Conservation (phyloP, 2,797 vertebrate species). For the Hoplostethus atlanticus region DNA sequence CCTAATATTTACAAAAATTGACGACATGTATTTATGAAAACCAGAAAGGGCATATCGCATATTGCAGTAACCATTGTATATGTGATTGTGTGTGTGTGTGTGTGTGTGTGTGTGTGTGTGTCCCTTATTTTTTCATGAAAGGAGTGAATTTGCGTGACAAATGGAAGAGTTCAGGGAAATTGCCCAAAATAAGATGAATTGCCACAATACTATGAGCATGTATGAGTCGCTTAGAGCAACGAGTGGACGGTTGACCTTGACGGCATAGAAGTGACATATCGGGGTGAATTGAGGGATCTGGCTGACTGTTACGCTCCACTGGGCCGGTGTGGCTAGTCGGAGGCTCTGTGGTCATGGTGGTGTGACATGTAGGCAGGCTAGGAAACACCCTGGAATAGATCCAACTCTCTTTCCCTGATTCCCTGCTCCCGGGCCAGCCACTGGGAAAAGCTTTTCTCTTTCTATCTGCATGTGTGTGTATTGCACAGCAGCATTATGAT, state of each 20-base stretch:
- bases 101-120: neutral
- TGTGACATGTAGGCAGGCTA: slow-evolving; percentile 29
- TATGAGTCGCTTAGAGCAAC: slow-evolving; percentile 61
- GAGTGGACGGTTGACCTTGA: slow-evolving; percentile 67
- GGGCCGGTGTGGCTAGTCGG: slow-evolving; percentile 57
- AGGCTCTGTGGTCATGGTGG: slow-evolving; percentile 51
- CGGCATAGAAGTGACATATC: slow-evolving; percentile 77
- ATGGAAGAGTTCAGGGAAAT: slow-evolving; percentile 9
- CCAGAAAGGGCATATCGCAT: neutral
- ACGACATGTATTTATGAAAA: slow-evolving; percentile 7
- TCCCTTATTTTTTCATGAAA: neutral
- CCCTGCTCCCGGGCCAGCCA: slow-evolving; percentile 51
- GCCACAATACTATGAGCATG: slow-evolving; percentile 35
- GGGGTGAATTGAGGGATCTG: slow-evolving; percentile 71
- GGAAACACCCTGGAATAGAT: slow-evolving; percentile 61
- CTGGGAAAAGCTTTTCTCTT: slow-evolving; percentile 66
- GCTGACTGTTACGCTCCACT: slow-evolving; percentile 66
- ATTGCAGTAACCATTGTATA: too few species aligned
- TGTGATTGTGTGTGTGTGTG: neutral
- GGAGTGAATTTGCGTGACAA: slow-evolving; percentile 26
- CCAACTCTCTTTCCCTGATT: slow-evolving; percentile 59
- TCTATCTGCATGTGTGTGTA: slow-evolving; percentile 56
- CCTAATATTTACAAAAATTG: slow-evolving; percentile 1
- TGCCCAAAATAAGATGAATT: slow-evolving; percentile 46
- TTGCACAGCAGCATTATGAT: slow-evolving; percentile 62